A percentile compares a stretch with the other conserved stretches of the same genome.
Conservation (phyloP, 2,888 invertebrate genomes). For the Aelia acuminata region DNA sequence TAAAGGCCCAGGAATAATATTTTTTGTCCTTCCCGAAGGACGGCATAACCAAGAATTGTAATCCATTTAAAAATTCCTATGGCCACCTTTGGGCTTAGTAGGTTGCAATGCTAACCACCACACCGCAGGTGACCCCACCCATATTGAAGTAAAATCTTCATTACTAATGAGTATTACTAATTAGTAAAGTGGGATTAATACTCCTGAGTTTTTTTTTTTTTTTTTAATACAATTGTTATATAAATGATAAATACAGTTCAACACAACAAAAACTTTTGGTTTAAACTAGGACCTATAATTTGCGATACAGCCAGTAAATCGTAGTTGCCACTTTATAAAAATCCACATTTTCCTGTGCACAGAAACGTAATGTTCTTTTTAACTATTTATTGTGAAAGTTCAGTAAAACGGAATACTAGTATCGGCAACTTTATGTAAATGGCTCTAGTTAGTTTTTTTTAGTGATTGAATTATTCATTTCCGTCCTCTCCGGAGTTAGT, state of each 20-base stretch:
- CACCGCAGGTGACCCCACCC: too few relatives aligned
- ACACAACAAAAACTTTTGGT: background rate
- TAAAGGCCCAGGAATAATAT: too few relatives aligned
- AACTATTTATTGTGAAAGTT: background rate
- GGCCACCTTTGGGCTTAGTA: too few relatives aligned
- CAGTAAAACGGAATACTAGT: background rate
- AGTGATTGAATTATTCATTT: background rate
- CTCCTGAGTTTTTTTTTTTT: too few relatives aligned
- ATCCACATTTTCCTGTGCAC: background rate
- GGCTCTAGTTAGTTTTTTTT: background rate
- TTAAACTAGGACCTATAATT: background rate
- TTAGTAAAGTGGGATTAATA: too few relatives aligned
- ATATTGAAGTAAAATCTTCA: too few relatives aligned
- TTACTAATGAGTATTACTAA: too few relatives aligned
- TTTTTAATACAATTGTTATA: too few relatives aligned
- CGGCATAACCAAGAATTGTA: too few relatives aligned
- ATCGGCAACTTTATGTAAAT: background rate
- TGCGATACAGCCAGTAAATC: background rate
- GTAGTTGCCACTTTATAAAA: background rate
- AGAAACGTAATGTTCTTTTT: background rate
- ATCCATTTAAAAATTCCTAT: too few relatives aligned
- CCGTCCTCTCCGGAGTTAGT: background rate
- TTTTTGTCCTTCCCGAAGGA: too few relatives aligned
- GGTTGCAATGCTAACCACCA: too few relatives aligned
- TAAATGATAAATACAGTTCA: background rate